Conservation (phyloP, 2,888 invertebrate species). For the Volucella zonaria region DNA sequence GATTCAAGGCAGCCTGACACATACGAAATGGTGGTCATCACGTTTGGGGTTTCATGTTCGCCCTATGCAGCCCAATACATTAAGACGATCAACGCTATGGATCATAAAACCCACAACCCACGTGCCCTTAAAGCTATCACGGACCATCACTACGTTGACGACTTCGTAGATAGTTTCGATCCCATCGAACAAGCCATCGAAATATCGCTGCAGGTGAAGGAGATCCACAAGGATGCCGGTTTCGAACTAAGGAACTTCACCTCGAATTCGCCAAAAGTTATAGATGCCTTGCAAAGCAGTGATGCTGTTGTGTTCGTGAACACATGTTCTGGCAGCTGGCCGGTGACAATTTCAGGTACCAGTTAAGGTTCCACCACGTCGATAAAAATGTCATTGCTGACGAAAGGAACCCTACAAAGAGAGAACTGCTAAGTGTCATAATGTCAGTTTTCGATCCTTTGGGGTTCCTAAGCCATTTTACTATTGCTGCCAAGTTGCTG, state of each 20-base stretch:
- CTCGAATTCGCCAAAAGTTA: too few relatives aligned
- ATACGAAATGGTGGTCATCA: constrained; percentile 6
- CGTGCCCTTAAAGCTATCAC: constrained; percentile 34
- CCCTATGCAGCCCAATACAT: background rate
- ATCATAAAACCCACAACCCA: constrained; percentile 21
- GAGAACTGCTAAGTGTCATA: constrained; percentile 10
- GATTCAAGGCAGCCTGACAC: background rate
- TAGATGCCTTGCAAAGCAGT: constrained; percentile 7
- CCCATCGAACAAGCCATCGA: constrained; percentile 51
- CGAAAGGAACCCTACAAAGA: constrained; percentile 12
- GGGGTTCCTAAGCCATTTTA: constrained; percentile 8
- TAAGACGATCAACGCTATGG: constrained; percentile 17
- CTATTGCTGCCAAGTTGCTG: constrained; percentile 8
- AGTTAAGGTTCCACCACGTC: constrained; percentile 12
- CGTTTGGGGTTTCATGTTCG: constrained; percentile 51
- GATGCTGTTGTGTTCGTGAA: too few relatives aligned
- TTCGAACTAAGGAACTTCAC: too few relatives aligned
- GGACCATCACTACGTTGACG: constrained; percentile 53
- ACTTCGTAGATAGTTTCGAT: constrained; percentile 47
- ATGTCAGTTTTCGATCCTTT: constrained; percentile 1
- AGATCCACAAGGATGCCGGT: too few relatives aligned
- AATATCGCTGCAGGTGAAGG: too few relatives aligned
- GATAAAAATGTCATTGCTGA: constrained; percentile 3
- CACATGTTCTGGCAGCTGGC: constrained; percentile 30
- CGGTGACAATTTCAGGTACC: constrained; percentile 17